These are phyloP conservation scores for Pogonomyrmex barbatus DNA, from an alignment of 1,140 invertebrate genomes.

Conservation along the genomic window DNA sequence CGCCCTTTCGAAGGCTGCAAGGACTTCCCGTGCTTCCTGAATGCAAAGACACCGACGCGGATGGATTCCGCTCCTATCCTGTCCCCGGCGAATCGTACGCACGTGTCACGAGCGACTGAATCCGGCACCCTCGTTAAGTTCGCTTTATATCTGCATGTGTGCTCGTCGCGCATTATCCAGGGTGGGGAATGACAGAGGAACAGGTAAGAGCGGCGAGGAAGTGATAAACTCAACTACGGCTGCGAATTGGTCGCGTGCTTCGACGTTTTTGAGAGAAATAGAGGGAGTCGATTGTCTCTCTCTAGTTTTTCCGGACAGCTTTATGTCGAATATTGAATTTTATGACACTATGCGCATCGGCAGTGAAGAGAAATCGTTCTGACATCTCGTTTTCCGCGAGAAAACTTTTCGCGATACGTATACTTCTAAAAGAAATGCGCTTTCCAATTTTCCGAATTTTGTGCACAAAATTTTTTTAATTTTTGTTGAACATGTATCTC, in stretches of 20 bases:
- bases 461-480: not conserved
- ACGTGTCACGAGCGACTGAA: conserved; percentile 69
- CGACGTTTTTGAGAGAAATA: conserved; percentile 4
- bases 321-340: not conserved
- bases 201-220: conserved; percentile 31
- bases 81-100: not conserved
- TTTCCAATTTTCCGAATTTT: not conserved
- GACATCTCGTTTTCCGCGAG: not conserved
- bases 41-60: not conserved
- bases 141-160: conserved; percentile 74
- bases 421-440: not conserved
- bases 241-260: not conserved
- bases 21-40: not conserved
- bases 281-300: too few relatives aligned
- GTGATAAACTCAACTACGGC: conserved; percentile 26
- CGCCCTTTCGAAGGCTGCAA: not conserved
- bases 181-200: conserved; percentile 51
- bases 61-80: not conserved
- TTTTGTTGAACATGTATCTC: too few relatives aligned
- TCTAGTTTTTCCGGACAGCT: not conserved
- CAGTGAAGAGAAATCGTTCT: not conserved
- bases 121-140: conserved; percentile 69
- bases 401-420: not conserved
- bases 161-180: conserved; percentile 37
- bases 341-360: not conserved